Base-by-base conservation (phyloP, 2,797 vertebrate species). In the Eurystomus glaucurus region DNA sequence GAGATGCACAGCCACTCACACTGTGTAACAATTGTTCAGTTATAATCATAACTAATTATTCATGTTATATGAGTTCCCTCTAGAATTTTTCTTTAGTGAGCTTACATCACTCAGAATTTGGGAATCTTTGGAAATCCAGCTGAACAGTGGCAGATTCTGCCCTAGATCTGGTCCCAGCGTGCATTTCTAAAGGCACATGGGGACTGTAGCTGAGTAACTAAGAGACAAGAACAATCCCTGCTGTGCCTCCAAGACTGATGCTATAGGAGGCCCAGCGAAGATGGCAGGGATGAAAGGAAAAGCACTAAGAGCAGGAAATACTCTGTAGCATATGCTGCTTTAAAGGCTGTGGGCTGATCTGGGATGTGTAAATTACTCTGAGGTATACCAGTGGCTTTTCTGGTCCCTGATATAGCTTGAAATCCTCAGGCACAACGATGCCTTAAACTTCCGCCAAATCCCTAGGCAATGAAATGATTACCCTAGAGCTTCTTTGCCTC, bases 401-500 rank as follows among this genome's bases (percentile, higher is more conserved):
- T 91, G 71, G 61, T 76, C 45, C 71, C 52, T 93, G 55, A 48
- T 78, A 74, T 5, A 83, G 29, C 60, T 76, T 80, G 52, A 89
- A 94, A 94, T 91, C 88, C 81, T 85, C 29, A 88, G 52, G 71
- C 81, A 48, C 26, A 83, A 48, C 15, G 75, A 57, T 88, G 68
- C 68, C 71, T 89, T 89, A 87, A 92, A 86, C 74, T 74, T 89
- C 31, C 22, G 21, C 41, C 66, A 92, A 77, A 91, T 87, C 84
- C 62, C 81, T 50, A 66, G 71, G 81, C 88, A 94, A 80, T 52
- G 51, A 79, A 97, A 92, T 76, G 35, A 93, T 92, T 92, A 80
- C 77, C 84, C 88, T 91, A 54, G 94, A 93, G 89, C 76, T 88
- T 61, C 79, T 86, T 86, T 71, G 79, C 91, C 82, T 84, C 88